Percentiles rank a stretch among this genome's conserved stretches.
These are phyloP conservation scores for Abrostola tripartita DNA, from an alignment of 2,888 invertebrate species.

Conservation along the genomic window DNA sequence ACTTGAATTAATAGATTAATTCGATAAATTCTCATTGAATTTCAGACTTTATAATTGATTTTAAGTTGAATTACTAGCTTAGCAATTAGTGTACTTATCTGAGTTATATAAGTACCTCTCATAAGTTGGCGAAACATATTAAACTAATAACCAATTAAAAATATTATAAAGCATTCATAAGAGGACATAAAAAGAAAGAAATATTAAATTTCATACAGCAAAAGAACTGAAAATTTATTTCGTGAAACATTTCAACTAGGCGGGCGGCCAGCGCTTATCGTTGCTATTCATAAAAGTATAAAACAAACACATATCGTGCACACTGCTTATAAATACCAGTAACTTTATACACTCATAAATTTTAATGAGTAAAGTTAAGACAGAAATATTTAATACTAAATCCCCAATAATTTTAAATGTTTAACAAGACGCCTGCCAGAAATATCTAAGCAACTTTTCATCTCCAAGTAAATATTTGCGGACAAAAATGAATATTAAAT, in stretches of 20 bases:
- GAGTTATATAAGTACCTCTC: too few relatives aligned
- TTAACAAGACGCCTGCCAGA: constrained; percentile 16
- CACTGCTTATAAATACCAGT: not conserved
- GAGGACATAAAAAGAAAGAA: too few relatives aligned
- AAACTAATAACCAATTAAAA: too few relatives aligned
- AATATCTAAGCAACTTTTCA: constrained; percentile 7
- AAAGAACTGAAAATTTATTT: not conserved
- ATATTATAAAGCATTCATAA: too few relatives aligned
- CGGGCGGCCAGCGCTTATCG: not conserved
- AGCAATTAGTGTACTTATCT: too few relatives aligned
- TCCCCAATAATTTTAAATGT: not conserved
- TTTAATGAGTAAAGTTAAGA: constrained; percentile 3
- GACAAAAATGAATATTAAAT: constrained; percentile 14
- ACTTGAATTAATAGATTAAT: too few relatives aligned
- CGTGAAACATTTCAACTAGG: not conserved
- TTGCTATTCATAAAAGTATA: constrained; percentile 1
- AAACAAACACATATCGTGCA: not conserved
- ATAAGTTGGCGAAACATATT: too few relatives aligned
- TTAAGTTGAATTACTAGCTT: too few relatives aligned
- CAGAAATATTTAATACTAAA: not conserved
- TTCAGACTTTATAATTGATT: too few relatives aligned
- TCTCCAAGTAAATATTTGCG: constrained; percentile 4
- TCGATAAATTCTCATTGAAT: too few relatives aligned
- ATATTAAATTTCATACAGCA: too few relatives aligned
- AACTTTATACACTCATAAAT: not conserved